Percentiles rank a stretch among this genome's conserved stretches.
These are phyloP conservation scores for Brachyopa scutellaris DNA, from an alignment of 2,888 invertebrate species.

Conservation along the genomic window DNA sequence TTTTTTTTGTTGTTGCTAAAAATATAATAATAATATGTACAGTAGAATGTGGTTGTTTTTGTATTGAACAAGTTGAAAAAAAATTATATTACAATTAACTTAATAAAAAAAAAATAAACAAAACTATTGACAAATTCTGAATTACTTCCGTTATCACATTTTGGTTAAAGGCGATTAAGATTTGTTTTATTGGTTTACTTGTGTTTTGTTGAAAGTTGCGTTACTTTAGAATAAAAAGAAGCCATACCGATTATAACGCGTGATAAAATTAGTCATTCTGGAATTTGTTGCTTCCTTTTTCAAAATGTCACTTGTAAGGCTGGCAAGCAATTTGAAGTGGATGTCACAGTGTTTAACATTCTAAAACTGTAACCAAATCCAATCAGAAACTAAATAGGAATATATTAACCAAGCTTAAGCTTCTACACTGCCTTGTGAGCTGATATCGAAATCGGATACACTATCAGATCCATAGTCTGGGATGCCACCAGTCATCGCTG, in stretches of 20 bases:
- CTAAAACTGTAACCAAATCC: constrained; percentile 1
- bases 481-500: constrained; percentile 71
- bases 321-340: too few relatives aligned
- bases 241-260: not conserved
- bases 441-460: constrained; percentile 79
- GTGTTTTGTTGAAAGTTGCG: too few relatives aligned
- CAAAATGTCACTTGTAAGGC: too few relatives aligned
- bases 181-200: too few relatives aligned
- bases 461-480: constrained; percentile 81
- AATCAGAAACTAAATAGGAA: constrained; percentile 26
- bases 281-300: not conserved
- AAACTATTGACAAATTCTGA: constrained; percentile 35
- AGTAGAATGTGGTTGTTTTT: constrained; percentile 39
- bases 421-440: constrained; percentile 79
- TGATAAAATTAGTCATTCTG: not conserved
- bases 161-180: constrained; percentile 60
- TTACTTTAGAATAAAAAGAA: not conserved
- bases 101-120: not conserved
- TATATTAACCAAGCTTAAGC: constrained; percentile 41
- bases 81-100: constrained; percentile 1
- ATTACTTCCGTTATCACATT: constrained; percentile 63
- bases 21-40: constrained; percentile 28
- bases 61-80: not conserved
- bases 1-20: not conserved
- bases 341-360: not conserved